These are phyloP conservation scores for Melitaea athalia DNA, from an alignment of 2,888 invertebrate species.

Conservation along the genomic window DNA sequence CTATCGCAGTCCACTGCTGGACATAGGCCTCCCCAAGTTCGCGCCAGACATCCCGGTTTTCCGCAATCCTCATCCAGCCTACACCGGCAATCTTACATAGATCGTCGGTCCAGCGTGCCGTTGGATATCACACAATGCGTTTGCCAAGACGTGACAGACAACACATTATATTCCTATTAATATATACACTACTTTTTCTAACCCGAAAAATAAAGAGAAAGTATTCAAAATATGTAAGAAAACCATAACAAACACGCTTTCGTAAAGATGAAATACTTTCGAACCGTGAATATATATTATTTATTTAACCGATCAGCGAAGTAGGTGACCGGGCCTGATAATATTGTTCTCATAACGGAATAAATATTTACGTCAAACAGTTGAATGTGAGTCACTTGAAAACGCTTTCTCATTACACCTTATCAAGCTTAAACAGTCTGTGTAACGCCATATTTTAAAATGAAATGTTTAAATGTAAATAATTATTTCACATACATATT, in stretches of 20 bases:
- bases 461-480: background rate
- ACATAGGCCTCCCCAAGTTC: no score
- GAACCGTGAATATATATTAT: slow-evolving; percentile 24
- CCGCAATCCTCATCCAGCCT: no score
- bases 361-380: slow-evolving; percentile 13
- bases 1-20: no score
- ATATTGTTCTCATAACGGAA: slow-evolving; percentile 11
- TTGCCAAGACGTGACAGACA: no score
- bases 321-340: slow-evolving; percentile 35
- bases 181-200: no score
- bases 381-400: slow-evolving; percentile 16
- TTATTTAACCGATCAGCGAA: slow-evolving; percentile 17
- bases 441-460: background rate
- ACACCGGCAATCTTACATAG: no score
- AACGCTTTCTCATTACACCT: slow-evolving; percentile 12
- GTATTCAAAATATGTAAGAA: background rate
- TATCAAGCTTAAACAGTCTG: background rate
- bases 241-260: background rate
- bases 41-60: no score
- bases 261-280: background rate
- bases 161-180: no score
- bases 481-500: no score
- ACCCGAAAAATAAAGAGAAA: no score
- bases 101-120: no score
- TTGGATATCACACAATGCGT: no score